A percentile compares a stretch with the other conserved stretches of the same genome.
These are phyloP conservation scores for Artemia sinica DNA, from an alignment of 2,888 invertebrate genomes.

Conservation along the genomic window DNA sequence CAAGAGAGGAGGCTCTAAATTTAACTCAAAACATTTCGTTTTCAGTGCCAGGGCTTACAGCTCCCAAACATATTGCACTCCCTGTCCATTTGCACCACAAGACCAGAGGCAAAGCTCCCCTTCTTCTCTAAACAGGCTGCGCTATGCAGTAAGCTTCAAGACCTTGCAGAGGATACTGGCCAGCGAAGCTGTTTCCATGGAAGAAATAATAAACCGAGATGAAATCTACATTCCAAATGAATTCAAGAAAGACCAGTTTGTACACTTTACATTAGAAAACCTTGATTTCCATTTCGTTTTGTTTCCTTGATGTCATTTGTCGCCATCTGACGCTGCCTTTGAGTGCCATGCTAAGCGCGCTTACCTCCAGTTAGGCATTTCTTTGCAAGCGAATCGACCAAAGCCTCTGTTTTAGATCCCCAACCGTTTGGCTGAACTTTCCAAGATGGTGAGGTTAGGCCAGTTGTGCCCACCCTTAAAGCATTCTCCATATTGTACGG, in stretches of 20 bases:
- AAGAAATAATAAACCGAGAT: no score
- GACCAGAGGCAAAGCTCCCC: neutral
- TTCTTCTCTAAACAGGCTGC: neutral
- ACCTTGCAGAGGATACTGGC: neutral
- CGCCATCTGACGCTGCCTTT: no score
- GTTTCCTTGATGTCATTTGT: neutral
- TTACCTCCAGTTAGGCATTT: no score
- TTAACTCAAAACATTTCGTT: neutral
- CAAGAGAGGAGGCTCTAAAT: neutral
- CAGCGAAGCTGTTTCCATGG: neutral
- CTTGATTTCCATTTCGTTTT: neutral
- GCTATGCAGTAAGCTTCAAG: neutral
- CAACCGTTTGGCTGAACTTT: no score
- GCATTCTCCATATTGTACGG: no score
- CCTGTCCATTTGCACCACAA: neutral
- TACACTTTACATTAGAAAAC: neutral
- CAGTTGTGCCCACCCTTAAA: no score
- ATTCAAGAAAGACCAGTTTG: slow-evolving; percentile 9
- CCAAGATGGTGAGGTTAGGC: no score
- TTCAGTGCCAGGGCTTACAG: neutral
- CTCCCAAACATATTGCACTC: neutral
- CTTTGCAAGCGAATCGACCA: no score
- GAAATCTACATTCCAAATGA: neutral
- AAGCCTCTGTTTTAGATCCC: no score
- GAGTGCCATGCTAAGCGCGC: no score